phyloP scores from a whole-genome alignment of 2,797 vertebrate species.

The Merluccius polli region DNA sequence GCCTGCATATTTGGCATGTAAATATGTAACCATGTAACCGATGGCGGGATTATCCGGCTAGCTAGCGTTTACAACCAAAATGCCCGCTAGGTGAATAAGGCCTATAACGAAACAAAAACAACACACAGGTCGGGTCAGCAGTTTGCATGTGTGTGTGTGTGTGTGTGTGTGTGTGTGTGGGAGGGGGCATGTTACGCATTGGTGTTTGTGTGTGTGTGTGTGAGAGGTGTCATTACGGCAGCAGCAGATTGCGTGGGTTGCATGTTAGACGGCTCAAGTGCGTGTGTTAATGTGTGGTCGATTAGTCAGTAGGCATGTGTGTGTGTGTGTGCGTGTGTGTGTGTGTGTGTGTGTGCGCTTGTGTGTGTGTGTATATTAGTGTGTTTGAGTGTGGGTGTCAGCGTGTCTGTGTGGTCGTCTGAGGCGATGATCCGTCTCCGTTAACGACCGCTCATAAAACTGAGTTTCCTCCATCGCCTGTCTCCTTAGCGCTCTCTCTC shows the following conservation, averaged over 20 bases:
- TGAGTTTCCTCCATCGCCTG: slow-evolving; percentile 38
- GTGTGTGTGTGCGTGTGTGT: background rate
- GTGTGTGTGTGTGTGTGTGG: background rate
- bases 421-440: slow-evolving; percentile 65
- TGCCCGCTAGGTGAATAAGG: no score
- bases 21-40: no score
- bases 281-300: background rate
- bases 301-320: background rate
- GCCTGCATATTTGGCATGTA: no score
- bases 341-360: background rate
- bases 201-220: background rate
- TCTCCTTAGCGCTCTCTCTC: slow-evolving; percentile 22
- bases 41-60: no score
- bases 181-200: background rate
- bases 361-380: background rate
- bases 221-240: background rate
- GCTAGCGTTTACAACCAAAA: no score
- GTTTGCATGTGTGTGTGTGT: no score
- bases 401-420: slow-evolving; percentile 50
- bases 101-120: no score
- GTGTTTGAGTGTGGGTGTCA: slow-evolving; percentile 42
- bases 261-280: background rate
- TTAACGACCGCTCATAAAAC: slow-evolving; percentile 63
- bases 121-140: no score
- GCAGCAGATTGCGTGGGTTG: background rate